A percentile compares a stretch with the other conserved stretches of the same genome.
These are phyloP conservation scores for Bothrops alternatus DNA, from an alignment of 2,797 vertebrate genomes.

Conservation along the genomic window DNA sequence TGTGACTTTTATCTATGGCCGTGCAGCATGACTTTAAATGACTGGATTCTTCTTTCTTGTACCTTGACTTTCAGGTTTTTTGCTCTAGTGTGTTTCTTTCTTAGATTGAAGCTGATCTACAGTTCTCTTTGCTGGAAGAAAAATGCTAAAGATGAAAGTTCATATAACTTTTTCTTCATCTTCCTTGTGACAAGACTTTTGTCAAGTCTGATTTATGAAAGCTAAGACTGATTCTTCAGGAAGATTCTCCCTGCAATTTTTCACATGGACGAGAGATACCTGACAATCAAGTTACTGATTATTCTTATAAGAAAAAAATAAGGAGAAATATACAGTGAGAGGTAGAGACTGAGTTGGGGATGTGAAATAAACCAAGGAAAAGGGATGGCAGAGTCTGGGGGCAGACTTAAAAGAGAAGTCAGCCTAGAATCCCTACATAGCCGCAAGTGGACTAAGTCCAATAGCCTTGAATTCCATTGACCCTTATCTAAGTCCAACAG, in stretches of 20 bases:
- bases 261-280: constrained; percentile 27
- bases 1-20: constrained; percentile 13
- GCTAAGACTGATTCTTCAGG: constrained; percentile 24
- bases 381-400: background rate
- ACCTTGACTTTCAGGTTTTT: constrained; percentile 49
- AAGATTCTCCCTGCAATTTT: constrained; percentile 36
- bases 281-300: constrained; percentile 29
- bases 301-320: constrained; percentile 8
- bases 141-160: background rate
- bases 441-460: background rate
- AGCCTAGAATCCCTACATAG: background rate
- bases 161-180: constrained; percentile 52
- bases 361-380: background rate
- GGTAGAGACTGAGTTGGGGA: background rate
- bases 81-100: constrained; percentile 39
- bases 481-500: background rate
- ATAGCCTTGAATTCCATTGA: background rate
- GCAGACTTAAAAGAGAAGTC: background rate
- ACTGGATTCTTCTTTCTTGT: constrained; percentile 31
- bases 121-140: constrained; percentile 13
- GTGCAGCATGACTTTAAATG: constrained; percentile 37
- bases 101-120: constrained; percentile 42
- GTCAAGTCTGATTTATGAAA: constrained; percentile 58
- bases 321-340: background rate
- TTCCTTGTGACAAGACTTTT: constrained; percentile 55